These are phyloP conservation scores for Heliconius himera DNA, from an alignment of 1,140 invertebrate species.

Conservation along the genomic window DNA sequence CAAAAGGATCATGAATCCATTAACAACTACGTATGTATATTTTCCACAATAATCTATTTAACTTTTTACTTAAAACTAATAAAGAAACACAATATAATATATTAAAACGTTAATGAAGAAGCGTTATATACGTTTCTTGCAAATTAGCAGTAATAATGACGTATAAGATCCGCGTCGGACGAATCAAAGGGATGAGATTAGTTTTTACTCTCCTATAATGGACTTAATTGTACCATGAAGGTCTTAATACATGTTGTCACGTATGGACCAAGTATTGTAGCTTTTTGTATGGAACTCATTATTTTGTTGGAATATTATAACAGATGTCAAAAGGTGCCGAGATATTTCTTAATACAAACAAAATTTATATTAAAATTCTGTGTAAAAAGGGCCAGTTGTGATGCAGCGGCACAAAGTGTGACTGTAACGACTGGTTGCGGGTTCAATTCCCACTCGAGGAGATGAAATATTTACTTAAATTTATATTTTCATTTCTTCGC, in stretches of 20 bases:
- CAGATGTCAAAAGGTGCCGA: slow-evolving; percentile 18
- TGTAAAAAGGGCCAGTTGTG: background rate
- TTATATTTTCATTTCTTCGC: no score
- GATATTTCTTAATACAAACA: background rate
- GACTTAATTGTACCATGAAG: slow-evolving; percentile 15
- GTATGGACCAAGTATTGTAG: slow-evolving; percentile 3
- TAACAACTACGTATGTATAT: background rate
- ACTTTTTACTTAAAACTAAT: background rate
- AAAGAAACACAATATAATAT: slow-evolving; percentile 7
- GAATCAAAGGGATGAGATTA: slow-evolving; percentile 24
- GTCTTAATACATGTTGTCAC: slow-evolving; percentile 13
- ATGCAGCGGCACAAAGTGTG: no score
- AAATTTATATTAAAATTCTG: background rate
- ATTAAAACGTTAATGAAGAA: slow-evolving; percentile 7
- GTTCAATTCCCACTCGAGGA: no score
- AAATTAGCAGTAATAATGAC: slow-evolving; percentile 2
- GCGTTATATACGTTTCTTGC: slow-evolving; percentile 4
- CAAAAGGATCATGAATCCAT: no score
- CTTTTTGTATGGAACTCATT: slow-evolving; percentile 6
- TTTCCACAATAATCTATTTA: background rate
- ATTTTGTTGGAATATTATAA: background rate
- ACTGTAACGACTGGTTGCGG: no score
- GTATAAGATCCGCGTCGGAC: slow-evolving; percentile 5
- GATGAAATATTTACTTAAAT: no score
- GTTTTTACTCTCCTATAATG: slow-evolving; percentile 21